A percentile compares a stretch with the other conserved stretches of the same genome.
phyloP scores from a whole-genome alignment of 2,113 vertebrate genomes.

The Strix aluco region DNA sequence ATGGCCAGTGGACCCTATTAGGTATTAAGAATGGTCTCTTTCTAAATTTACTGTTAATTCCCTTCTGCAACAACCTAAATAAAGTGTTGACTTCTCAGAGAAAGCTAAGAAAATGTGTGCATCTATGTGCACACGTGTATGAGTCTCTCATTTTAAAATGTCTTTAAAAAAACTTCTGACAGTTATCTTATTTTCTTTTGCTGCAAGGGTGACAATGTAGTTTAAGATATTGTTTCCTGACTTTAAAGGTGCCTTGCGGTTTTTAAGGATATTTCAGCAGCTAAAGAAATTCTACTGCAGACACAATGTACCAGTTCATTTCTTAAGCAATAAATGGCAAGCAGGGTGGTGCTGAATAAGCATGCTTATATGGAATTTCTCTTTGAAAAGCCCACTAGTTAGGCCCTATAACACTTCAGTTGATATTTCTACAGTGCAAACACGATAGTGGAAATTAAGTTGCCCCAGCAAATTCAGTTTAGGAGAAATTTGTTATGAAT shows the following conservation, averaged over 20 bases:
- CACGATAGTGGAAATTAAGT: constrained; percentile 91
- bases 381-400: constrained; percentile 80
- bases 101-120: background rate
- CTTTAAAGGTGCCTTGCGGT: constrained; percentile 61
- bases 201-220: constrained; percentile 40
- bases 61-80: constrained; percentile 57
- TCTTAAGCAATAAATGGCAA: constrained; percentile 79
- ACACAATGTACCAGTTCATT: constrained; percentile 71
- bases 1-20: constrained; percentile 75
- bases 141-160: constrained; percentile 46
- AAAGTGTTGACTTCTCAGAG: constrained; percentile 38
- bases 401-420: constrained; percentile 76
- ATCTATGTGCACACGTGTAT: background rate
- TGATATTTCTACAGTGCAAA: constrained; percentile 83
- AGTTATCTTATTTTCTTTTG: constrained; percentile 64
- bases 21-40: constrained; percentile 74
- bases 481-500: constrained; percentile 91
- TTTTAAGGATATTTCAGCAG: constrained; percentile 66
- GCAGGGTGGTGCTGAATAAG: constrained; percentile 82
- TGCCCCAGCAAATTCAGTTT: constrained; percentile 93
- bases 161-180: constrained; percentile 71
- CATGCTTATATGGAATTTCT: constrained; percentile 81
- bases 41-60: constrained; percentile 75
- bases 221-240: constrained; percentile 71
- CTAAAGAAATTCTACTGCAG: constrained; percentile 59